Percentiles rank a stretch among this genome's conserved stretches.
Evolutionary conservation across 2,797 vertebrate genomes (phyloP).

Genomic region (Pseudocheirus occidentalis): DNA sequence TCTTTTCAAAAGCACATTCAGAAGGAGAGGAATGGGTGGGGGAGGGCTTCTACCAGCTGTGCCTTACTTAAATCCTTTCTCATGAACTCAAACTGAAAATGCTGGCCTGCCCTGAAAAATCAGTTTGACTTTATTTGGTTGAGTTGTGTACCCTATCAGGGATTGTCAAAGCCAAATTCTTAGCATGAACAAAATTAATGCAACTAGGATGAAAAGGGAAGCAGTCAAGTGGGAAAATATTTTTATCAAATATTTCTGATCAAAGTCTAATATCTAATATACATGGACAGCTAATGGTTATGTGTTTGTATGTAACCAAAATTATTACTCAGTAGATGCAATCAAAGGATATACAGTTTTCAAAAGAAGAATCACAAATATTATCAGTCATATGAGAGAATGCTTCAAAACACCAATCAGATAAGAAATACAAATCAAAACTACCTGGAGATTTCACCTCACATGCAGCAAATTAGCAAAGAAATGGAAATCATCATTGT

Average conservation of each 20-base stretch:
- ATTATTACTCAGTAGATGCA: background rate
- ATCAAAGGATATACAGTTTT: background rate
- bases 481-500: background rate
- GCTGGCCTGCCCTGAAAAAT: constrained; percentile 32
- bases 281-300: background rate
- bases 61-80: constrained; percentile 9
- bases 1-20: constrained; percentile 44
- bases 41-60: background rate
- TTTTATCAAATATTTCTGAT: background rate
- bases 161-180: constrained; percentile 9
- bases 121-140: constrained; percentile 21
- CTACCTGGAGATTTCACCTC: background rate
- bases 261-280: background rate
- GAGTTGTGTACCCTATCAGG: background rate
- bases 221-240: background rate
- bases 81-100: background rate
- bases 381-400: background rate
- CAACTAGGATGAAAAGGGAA: background rate
- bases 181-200: background rate
- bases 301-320: background rate
- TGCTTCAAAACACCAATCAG: background rate
- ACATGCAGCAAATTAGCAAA: background rate
- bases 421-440: background rate
- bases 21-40: background rate
- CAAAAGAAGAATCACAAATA: background rate